A percentile compares a stretch with the other conserved stretches of the same genome.
Conservation (phyloP, 2,888 invertebrate genomes). For the Drosophila seclusa region DNA sequence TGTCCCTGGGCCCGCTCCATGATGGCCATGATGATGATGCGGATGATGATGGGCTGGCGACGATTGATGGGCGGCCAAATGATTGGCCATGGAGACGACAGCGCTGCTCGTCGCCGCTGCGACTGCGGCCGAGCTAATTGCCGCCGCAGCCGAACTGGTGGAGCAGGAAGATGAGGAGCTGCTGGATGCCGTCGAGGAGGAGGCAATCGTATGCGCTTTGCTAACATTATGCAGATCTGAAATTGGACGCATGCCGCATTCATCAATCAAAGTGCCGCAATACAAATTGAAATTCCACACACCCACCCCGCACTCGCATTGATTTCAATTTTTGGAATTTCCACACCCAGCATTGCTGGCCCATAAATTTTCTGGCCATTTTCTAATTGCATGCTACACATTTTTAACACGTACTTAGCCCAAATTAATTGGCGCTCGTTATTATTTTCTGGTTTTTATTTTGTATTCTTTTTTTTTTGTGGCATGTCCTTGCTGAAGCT, state of each 20-base stretch:
- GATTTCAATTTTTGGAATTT: constrained; percentile 57
- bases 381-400: constrained; percentile 73
- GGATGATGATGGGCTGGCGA: constrained; percentile 54
- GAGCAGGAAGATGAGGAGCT: constrained; percentile 73
- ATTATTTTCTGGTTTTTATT: constrained; percentile 21
- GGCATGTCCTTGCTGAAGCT: constrained; percentile 28
- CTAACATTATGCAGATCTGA: constrained; percentile 70
- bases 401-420: constrained; percentile 74
- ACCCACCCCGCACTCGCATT: constrained; percentile 28
- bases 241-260: constrained; percentile 61
- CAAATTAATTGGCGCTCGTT: constrained; percentile 76
- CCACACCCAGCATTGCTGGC: constrained; percentile 21
- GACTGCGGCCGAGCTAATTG: constrained; percentile 68
- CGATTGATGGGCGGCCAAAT: constrained; percentile 68
- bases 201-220: constrained; percentile 66
- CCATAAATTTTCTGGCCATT: constrained; percentile 68
- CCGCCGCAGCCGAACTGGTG: constrained; percentile 68
- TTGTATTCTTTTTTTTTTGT: constrained; percentile 8
- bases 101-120: constrained; percentile 62
- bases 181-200: constrained; percentile 71
- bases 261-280: constrained; percentile 70
- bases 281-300: constrained; percentile 56
- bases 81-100: constrained; percentile 68
- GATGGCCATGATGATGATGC: constrained; percentile 63
- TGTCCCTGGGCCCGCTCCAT: constrained; percentile 48